Evolutionary conservation across 23 tunicate species (phyloP), one percentile per base, ranked within the genome.

Genomic region (Trididemnum miniatum): DNA sequence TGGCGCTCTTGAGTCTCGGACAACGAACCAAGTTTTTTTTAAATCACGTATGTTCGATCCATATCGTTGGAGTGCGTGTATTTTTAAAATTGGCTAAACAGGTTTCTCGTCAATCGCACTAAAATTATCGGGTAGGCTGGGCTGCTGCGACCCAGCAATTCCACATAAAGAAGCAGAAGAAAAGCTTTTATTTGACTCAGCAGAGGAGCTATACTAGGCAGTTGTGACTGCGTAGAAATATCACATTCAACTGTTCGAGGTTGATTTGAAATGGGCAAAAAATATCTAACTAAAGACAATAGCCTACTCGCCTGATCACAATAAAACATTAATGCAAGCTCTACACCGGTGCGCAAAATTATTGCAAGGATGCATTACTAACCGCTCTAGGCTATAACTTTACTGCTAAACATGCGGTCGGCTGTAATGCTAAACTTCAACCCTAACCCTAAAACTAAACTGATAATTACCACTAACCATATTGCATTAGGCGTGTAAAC

Each of bases 141-240:
- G 57, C 57, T 49, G 57, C 57, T 49, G 12, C 57, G 57, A 49
- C 57, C 15, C 57, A 49, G 57, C 57, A 18, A 49, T 49, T 49
- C 57, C 57, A 49, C 57, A 49, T 49, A 49, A 12, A 49, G 57
- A 49, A 18, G 15, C 57, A 49, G 57, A 49, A 49, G 57, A 49
- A 49, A 18, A 49, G 57, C 57, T 49, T 49, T 49, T 49, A 49
- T 49, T 49, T 49, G 57, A 49, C 57, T 49, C 57, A 49, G 57
- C 57, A 49, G 57, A 49, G 57, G 57, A 49, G 57, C 57, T n/a
- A n/a, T n/a, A n/a, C n/a, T 49, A 49, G 57, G 57, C 57, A 49
- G 57, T 49, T 49, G 57, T 49, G 57, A 49, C 57, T 49, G 57
- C 57, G 57, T 49, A 49, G 57, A 49, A 49, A 49, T 18, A 49